Conservation (phyloP, 1,140 invertebrate genomes). For the Eumaeus atala region DNA sequence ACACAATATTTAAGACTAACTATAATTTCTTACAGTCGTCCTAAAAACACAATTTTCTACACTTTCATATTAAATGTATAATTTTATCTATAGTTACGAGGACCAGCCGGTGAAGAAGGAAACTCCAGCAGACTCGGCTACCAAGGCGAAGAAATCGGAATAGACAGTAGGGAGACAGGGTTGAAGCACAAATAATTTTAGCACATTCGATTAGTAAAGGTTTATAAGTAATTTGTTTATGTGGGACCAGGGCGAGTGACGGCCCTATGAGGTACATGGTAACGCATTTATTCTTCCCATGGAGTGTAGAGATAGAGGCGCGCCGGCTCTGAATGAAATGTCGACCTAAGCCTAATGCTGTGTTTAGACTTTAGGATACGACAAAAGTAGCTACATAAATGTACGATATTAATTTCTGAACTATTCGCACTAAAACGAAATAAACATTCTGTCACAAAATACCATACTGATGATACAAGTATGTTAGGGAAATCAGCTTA, state of each 20-base stretch:
- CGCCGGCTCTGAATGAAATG: no score
- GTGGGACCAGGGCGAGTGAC: slow-evolving; percentile 15
- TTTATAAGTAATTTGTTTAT: slow-evolving; percentile 20
- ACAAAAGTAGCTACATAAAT: no score
- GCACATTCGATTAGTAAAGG: slow-evolving; percentile 23
- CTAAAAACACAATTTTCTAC: no score
- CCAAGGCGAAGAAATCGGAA: slow-evolving; percentile 54
- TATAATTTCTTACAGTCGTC: no score
- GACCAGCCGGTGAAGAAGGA: slow-evolving; percentile 45
- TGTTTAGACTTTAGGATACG: no score
- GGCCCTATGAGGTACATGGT: slow-evolving; percentile 1
- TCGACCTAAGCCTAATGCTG: no score
- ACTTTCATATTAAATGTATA: neutral
- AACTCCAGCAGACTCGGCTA: slow-evolving; percentile 15
- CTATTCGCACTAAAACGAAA: no score
- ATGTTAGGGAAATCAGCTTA: no score
- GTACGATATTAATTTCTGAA: no score
- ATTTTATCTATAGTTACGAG: slow-evolving; percentile 41
- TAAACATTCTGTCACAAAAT: no score
- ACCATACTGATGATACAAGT: no score
- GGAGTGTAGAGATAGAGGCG: neutral
- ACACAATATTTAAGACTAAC: no score
- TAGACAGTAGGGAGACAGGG: slow-evolving; percentile 25
- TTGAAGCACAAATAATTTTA: slow-evolving; percentile 37
- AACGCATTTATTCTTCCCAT: slow-evolving; percentile 16